Base-by-base conservation (phyloP, 2,797 vertebrate genomes). In the Syngnathus acus region DNA sequence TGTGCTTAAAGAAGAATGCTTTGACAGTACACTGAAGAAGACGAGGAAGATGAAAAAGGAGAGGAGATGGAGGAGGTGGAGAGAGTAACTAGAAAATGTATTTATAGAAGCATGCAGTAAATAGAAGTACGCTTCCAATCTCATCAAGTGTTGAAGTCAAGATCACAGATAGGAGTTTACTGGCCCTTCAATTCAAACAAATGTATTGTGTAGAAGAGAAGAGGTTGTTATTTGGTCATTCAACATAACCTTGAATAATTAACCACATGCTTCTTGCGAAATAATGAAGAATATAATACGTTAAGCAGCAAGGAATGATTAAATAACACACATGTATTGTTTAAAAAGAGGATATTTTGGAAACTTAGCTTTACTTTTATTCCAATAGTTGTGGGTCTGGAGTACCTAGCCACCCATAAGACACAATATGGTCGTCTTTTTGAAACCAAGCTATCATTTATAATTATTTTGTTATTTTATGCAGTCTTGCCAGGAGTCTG, bases 1-100 rank as follows among this genome's bases (percentile, higher is more conserved):
- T 57, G 71, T 78, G 65, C 70, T 72, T 73, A 76, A 78, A 77
- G 78, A 72, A 58, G 80, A 82, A 83, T 86, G 72, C 86, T 86
- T 70, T 83, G 68, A 62, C 63, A 62, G 70, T 69, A 74, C 63
- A 75, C 13, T 45, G 60, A 62, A 9, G 63, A 67, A 59, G 73
- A 9, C 45, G 61, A 43, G 63, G 40, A 68, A 64, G 69, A 48
- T 17, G 47, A 48, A 17, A 17, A 48, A 48, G 43, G 43, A 17
- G 66, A 47, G 65, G 65, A 37, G 2, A 16, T 69, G 58, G 65
- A 1, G 59, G 59, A 68, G 10, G 63, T 69, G 32, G 63, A 57
- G 62, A 42, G 53, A 65, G 14, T 65, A 66, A 65, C 68, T 68
- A 70, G 23, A 14, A 71, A 16, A 21, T 14, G 65, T 63, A 75